Evolutionary conservation across 2,113 vertebrate species (phyloP), one percentile per base, ranked within the genome.

Genomic region (Alosa alosa): DNA sequence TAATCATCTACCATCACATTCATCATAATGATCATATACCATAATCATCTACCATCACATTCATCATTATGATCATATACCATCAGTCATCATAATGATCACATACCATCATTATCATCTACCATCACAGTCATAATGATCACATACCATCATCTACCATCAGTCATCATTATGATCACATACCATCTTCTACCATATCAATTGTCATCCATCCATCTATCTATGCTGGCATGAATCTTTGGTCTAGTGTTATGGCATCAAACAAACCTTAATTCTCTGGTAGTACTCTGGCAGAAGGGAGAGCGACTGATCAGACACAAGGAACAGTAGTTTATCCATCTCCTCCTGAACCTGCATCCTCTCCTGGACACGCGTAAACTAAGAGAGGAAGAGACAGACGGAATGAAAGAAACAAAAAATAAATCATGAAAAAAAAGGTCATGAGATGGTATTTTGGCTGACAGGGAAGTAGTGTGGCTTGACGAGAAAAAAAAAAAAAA

Each of bases 201-300:
- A 31, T 31, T 31, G 31, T 31, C 31, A 31, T 31, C 31, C 31
- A 44, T 44, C 41, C 4, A 44, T 44, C 6, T 9, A 47, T 47
- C 9, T 11, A 49, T 11, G 47, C 9, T 49, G 47, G 47, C 47
- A 55, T 55, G 52, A 17, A 55, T 55, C 52, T 17, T 18, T 55
- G 52, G 52, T 55, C 4, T 52, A 18, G 52, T 49, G 47, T 17
- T 52, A 6, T 60, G 55, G 20, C 18, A 44, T 72, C 25, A 31
- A 72, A 72, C 64, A 25, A 72, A 98, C 97, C 95, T 97, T 93
- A 25, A 97, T 95, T n/a, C 97, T 96, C 91, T 98, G 97, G 89
- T 97, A 95, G 85, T 98, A 98, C 87, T 98, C 96, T 0, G 96
- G 97, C 82, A 98, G 93, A 84, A 98, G 96, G 82, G 95, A 92